These are phyloP conservation scores for Lagorchestes hirsutus DNA, from an alignment of 2,797 vertebrate genomes.

Conservation along the genomic window DNA sequence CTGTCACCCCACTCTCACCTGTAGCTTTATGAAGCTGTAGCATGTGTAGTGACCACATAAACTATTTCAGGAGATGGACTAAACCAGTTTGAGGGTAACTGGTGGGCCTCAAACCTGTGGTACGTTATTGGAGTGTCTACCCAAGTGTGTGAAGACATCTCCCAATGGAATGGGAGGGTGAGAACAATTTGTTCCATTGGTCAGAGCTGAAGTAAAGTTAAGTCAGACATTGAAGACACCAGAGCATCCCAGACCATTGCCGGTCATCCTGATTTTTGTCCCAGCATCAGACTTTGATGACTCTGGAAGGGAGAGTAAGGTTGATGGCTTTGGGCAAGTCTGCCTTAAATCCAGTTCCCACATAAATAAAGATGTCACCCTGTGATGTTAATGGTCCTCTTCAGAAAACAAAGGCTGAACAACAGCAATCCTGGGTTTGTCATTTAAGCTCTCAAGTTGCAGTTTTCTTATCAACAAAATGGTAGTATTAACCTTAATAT, in stretches of 20 bases:
- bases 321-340: neutral
- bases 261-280: neutral
- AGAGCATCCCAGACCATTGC: no score
- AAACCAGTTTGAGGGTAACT: neutral
- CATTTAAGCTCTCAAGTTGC: neutral
- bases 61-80: neutral
- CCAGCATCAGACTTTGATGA: neutral
- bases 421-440: neutral
- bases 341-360: neutral
- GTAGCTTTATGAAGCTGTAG: neutral
- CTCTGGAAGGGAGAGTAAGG: neutral
- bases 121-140: neutral
- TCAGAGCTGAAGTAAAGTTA: neutral
- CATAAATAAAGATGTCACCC: no score
- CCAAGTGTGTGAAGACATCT: neutral
- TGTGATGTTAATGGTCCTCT: no score
- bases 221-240: neutral
- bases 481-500: no score
- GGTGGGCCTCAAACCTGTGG: neutral
- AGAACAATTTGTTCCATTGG: neutral
- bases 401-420: neutral
- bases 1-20: neutral
- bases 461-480: no score
- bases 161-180: neutral
- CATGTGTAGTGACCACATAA: neutral